A percentile compares a stretch with the other conserved stretches of the same genome.
These are phyloP conservation scores for Platichthys flesus DNA, from an alignment of 2,113 vertebrate genomes.

Conservation along the genomic window DNA sequence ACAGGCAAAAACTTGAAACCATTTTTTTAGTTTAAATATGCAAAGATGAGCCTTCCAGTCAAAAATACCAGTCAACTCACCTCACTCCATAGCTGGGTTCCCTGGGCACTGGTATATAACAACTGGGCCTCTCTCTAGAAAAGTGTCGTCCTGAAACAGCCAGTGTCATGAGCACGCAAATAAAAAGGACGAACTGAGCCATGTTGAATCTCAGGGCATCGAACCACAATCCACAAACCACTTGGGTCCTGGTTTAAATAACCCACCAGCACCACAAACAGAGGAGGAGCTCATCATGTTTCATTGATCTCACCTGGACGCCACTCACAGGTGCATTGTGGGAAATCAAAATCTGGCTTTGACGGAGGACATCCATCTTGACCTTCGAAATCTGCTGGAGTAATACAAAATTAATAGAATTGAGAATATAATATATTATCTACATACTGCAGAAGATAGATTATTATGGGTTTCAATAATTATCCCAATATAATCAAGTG, in stretches of 20 bases:
- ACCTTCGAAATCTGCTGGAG: not conserved
- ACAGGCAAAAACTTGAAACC: not conserved
- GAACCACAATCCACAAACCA: not conserved
- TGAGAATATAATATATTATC: not conserved
- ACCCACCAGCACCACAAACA: not conserved
- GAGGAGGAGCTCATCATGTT: slow-evolving; percentile 5
- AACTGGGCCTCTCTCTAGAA: slow-evolving; percentile 71
- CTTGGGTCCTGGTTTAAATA: not conserved
- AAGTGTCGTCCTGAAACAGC: slow-evolving; percentile 63
- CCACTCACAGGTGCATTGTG: slow-evolving; percentile 1
- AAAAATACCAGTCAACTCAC: slow-evolving; percentile 10
- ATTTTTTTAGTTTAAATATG: not conserved
- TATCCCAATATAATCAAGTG: too few species aligned
- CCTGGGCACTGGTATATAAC: slow-evolving; percentile 77
- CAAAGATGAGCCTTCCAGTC: not conserved
- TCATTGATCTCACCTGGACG: slow-evolving; percentile 41
- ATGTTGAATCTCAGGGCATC: not conserved
- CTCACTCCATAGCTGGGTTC: slow-evolving; percentile 57
- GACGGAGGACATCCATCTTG: not conserved
- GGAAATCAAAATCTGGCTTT: not conserved
- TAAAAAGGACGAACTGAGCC: slow-evolving; percentile 32
- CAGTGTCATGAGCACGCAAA: slow-evolving; percentile 61
- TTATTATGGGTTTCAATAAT: too few species aligned
- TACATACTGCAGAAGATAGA: too few species aligned
- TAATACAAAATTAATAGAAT: not conserved